Evolutionary conservation across 2,113 vertebrate species (phyloP), one percentile per base, ranked within the genome.

Genomic region (Petrocephalus zakoni): DNA sequence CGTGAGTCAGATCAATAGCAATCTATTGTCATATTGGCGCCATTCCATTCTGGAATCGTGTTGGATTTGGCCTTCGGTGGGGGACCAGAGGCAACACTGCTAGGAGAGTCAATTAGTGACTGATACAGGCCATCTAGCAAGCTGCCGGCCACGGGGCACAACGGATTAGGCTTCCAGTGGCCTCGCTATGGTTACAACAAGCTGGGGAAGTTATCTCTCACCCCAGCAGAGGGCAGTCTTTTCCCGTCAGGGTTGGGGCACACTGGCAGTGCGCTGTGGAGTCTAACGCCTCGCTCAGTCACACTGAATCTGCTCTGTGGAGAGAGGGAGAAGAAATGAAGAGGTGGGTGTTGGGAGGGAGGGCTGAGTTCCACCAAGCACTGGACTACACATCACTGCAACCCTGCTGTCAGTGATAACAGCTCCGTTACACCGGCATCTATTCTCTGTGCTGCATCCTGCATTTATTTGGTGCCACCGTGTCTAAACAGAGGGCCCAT

Each of bases 151-250:
- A 89, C 89, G 49, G 22, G 29, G 68, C 82, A 82, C 81, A 58
- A 81, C 15, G 22, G 34, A 85, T 68, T 47, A 72, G 51, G 47
- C 22, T 42, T 37, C 29, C 56, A 75, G n/a, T 37, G 75, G 55
- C 72, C 34, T 37, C 5, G 72, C 72, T 42, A 78, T 2, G 5
- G 72, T 37, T 42, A 15, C 72, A 78, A 78, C 72, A 83, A 42
- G 34, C 46, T n/a, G 86, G 89, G 53, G 88, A 89, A 72, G 88
- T 87, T 4, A 58, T 83, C 37, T 94, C 95, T 94, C 94, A 96
- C 96, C 95, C 95, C 95, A 94, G 95, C 92, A 94, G 96, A 95
- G 95, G 96, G 95, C 95, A 96, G 95, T 94, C 95, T 95, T 95
- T 96, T 96, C 93, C 95, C 94, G 93, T 95, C 94, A 91, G 95